These are phyloP conservation scores for Theristus sp. DNA, from an alignment of 2,888 invertebrate genomes.

Conservation along the genomic window DNA sequence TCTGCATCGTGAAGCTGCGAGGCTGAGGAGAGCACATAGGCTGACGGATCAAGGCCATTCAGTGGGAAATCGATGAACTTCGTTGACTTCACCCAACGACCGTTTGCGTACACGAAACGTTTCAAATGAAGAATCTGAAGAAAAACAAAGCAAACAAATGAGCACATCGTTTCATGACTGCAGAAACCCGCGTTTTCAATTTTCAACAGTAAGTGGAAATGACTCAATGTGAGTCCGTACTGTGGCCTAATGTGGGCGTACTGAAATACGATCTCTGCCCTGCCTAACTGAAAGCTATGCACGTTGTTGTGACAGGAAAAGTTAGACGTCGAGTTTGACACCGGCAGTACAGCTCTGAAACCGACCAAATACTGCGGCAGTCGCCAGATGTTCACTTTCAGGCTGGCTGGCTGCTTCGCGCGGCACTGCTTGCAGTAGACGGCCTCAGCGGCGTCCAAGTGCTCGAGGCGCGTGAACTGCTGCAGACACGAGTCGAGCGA, in stretches of 20 bases:
- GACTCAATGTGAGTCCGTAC: too few species aligned
- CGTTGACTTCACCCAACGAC: conserved; percentile 79
- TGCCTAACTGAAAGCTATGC: too few species aligned
- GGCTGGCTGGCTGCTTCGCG: conserved; percentile 61
- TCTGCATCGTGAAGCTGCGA: too few species aligned
- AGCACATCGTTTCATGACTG: too few species aligned
- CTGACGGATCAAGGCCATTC: conserved; percentile 63
- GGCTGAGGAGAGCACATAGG: conserved; percentile 53
- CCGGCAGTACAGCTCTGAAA: too few species aligned
- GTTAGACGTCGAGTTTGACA: too few species aligned
- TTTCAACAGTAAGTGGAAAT: too few species aligned
- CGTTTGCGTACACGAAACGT: conserved; percentile 71
- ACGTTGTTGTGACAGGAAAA: too few species aligned
- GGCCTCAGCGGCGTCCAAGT: conserved; percentile 53
- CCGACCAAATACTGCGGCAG: conserved; percentile 64
- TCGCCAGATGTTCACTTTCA: conserved; percentile 76
- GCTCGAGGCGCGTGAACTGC: conserved; percentile 66
- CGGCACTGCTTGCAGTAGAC: conserved; percentile 69
- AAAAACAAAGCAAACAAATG: too few species aligned
- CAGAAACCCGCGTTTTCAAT: too few species aligned
- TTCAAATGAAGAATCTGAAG: conserved; percentile 69
- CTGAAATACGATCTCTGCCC: too few species aligned
- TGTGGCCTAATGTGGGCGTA: too few species aligned
- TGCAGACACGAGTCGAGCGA: conserved; percentile 57
- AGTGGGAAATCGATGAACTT: conserved; percentile 32